Evolutionary conservation across 1,140 invertebrate genomes (phyloP), one percentile per base, ranked within the genome.

Genomic region (Listronotus oregonensis): DNA sequence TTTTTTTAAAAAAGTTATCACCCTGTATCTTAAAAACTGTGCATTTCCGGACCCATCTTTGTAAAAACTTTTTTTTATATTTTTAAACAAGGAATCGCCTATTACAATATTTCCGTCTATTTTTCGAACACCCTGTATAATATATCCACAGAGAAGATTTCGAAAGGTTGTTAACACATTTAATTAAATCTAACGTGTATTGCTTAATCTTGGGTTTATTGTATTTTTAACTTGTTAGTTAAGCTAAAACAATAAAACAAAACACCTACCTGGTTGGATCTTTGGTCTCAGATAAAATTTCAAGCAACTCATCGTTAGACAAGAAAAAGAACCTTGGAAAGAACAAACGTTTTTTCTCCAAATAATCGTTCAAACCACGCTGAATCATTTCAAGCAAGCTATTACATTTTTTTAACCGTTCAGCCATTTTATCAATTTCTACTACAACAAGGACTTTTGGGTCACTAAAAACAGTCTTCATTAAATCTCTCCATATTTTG

Each of bases 311-410:
- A 77, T 98, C 95, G 78, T 98, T 98, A 6, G 96, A 98, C 14
- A 99, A 81, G 80, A 98, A 98, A 86, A 98, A 98, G 84, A 99
- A 98, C 68, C 95, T 82, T 4, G 96, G 94, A 81, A 98, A 99
- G 75, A 88, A 96, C 0, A 97, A 81, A 21, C 96, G 84, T 76
- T 98, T 98, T 84, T 97, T 97, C 80, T 98, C 96, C 69, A 99
- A 81, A 77, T 98, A 98, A 60, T 91, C 92, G 77, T 97, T 96
- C 8, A 99, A 81, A 47, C 96, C 96, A 78, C 92, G 90, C 75
- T 96, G 93, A 62, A 98, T 95, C 47, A 94, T 81, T 73, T 98
- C 92, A 44, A 95, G 78, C 3, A 97, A 79, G 54, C 87, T 89
- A 71, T 93, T 96, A 11, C 92, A 93, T 79, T 96, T 97, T 77